Evolutionary conservation across 1,140 invertebrate species (phyloP), one percentile per base, ranked within the genome.

Genomic region (Drosophila ironensis): DNA sequence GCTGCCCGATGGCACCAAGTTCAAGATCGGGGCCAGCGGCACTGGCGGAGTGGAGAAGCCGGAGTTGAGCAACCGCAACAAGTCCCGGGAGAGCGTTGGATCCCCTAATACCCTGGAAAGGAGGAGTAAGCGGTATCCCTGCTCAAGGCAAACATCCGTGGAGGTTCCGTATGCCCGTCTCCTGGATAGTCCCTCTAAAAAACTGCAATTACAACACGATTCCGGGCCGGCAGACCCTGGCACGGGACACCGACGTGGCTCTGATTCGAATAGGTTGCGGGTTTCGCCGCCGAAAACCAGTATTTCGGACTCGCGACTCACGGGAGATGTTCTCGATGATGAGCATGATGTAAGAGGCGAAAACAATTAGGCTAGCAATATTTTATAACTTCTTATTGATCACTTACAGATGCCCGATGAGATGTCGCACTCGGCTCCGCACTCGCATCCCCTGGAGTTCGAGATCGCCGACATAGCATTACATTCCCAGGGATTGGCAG

Each of bases 91-190:
- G 52, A 90, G 81, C 45, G 74, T 90, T 12, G 89, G 87, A 2
- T 90, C 89, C 1, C 89, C 89, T 0, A 88, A 88, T 25, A 90
- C 88, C 0, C 37, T 90, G 11, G 89, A 90, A 16, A 64, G 89
- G 4, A 72, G 86, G 1, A 88, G 67, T 30, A 89, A 88, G 51
- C 72, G 89, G 2, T 90, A 86, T 30, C 72, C 88, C 1, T 89
- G 88, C 42, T 84, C 75, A 0, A 54, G 78, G 1, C 88, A 89
- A 51, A 89, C 88, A 0, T 88, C 88, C 0, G 92, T 92, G 24
- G 95, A 96, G 78, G 95, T 96, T 4, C 95, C 95, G 0, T 96
- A 96, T 89, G 93, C 95, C 11, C 92, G 95, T 22, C 90, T 96
- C 14, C 91, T 96, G 1, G 95, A 96, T 71, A 93, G 92, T 90